A percentile compares a stretch with the other conserved stretches of the same genome.
Evolutionary conservation across 2,888 invertebrate genomes (phyloP).

Genomic region (Netelia virgata): DNA sequence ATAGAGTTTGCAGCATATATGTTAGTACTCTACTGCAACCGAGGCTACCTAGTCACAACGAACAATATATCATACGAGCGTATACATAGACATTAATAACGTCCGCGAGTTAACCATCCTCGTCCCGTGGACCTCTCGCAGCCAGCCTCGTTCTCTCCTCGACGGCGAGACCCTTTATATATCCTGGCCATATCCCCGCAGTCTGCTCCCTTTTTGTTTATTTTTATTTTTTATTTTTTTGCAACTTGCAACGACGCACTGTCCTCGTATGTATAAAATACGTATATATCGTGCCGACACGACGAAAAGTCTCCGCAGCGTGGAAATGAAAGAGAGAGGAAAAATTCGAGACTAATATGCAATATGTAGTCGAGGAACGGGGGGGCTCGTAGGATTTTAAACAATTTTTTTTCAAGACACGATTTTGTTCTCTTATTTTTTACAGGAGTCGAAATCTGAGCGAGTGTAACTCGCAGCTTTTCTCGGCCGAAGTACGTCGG

Average conservation of each 20-base stretch:
- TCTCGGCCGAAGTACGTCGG: conserved; percentile 90
- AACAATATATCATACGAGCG: conserved; percentile 62
- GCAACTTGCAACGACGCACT: conserved; percentile 54
- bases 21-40: conserved; percentile 12
- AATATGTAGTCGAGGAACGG: conserved; percentile 75
- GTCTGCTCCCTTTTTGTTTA: conserved; percentile 31
- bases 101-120: conserved; percentile 76
- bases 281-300: conserved; percentile 71
- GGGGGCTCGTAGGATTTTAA: conserved; percentile 15
- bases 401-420: conserved; percentile 18
- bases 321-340: conserved; percentile 74
- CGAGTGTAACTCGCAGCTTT: conserved; percentile 88
- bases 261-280: background rate
- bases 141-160: conserved; percentile 23
- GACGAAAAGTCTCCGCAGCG: conserved; percentile 51
- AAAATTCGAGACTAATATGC: conserved; percentile 78
- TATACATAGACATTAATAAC: conserved; percentile 82
- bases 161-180: conserved; percentile 57
- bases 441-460: conserved; percentile 91
- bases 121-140: conserved; percentile 46
- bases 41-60: conserved; percentile 53
- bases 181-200: conserved; percentile 48
- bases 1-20: conserved; percentile 43
- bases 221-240: no score
- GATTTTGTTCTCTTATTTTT: conserved; percentile 42